phyloP scores from a whole-genome alignment of 2,888 invertebrate genomes.

The Phyto melanocephala region DNA sequence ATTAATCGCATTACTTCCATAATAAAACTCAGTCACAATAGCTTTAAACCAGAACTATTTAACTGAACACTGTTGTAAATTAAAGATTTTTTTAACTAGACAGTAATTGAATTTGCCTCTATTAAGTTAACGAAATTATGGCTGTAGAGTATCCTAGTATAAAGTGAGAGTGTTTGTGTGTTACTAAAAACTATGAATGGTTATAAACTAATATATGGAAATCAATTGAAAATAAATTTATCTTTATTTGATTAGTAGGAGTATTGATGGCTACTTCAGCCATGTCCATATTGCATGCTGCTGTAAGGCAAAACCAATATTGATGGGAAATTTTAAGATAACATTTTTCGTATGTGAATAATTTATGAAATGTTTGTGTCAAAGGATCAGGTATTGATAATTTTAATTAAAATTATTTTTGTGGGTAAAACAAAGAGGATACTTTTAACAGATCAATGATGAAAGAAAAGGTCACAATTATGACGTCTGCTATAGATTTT shows the following conservation, averaged over 20 bases:
- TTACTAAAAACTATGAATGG: not conserved
- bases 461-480: too few species aligned
- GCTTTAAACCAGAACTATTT: too few species aligned
- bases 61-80: not conserved
- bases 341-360: not conserved
- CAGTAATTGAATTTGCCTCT: constrained; percentile 1
- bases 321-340: not conserved
- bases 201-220: constrained; percentile 14
- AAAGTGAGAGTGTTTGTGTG: not conserved
- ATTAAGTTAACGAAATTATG: not conserved
- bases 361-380: not conserved
- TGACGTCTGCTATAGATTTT: too few species aligned
- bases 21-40: too few species aligned
- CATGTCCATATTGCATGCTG: not conserved
- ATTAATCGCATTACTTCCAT: too few species aligned
- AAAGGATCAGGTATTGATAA: not conserved
- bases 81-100: not conserved
- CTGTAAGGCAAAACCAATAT: not conserved
- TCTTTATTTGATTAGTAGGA: not conserved
- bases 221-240: not conserved
- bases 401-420: not conserved
- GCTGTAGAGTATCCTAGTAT: not conserved
- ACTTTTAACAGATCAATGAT: too few species aligned
- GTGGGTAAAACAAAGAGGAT: too few species aligned
- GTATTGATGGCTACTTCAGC: not conserved